phyloP scores from a whole-genome alignment of 2,113 vertebrate species.

The cattle (Bos taurus) region DNA sequence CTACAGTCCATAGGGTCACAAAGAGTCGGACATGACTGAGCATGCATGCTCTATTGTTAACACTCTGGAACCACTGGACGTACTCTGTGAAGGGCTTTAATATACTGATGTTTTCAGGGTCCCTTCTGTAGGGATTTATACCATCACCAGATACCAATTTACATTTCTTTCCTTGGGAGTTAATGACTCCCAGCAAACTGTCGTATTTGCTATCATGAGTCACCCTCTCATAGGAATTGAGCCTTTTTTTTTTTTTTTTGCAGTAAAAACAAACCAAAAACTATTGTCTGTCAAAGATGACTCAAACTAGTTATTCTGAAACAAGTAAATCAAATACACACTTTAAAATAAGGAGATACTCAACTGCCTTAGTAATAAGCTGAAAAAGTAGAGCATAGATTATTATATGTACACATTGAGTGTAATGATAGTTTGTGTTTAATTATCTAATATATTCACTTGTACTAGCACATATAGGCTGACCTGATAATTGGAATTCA shows the following conservation, averaged over 20 bases:
- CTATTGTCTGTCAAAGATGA: neutral
- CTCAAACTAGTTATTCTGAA: neutral
- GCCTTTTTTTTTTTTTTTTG: neutral
- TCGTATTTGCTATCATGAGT: neutral
- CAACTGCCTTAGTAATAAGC: neutral
- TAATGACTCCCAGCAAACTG: neutral
- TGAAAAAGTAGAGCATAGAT: neutral
- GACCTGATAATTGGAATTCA: neutral
- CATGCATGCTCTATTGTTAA: neutral
- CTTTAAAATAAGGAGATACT: neutral
- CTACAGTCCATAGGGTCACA: neutral
- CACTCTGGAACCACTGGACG: neutral
- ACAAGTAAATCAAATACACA: neutral
- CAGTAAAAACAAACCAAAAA: neutral
- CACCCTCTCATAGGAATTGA: neutral
- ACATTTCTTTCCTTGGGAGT: neutral
- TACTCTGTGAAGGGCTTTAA: neutral
- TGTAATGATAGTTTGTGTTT: neutral
- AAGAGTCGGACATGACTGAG: neutral
- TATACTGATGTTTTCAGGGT: neutral
- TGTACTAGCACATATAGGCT: neutral
- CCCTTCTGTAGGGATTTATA: neutral
- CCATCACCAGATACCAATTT: neutral
- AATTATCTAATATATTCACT: neutral
- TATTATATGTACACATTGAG: neutral